Base-by-base conservation (phyloP, 2,797 vertebrate species). In the Parauchenoglanis punctatus region DNA sequence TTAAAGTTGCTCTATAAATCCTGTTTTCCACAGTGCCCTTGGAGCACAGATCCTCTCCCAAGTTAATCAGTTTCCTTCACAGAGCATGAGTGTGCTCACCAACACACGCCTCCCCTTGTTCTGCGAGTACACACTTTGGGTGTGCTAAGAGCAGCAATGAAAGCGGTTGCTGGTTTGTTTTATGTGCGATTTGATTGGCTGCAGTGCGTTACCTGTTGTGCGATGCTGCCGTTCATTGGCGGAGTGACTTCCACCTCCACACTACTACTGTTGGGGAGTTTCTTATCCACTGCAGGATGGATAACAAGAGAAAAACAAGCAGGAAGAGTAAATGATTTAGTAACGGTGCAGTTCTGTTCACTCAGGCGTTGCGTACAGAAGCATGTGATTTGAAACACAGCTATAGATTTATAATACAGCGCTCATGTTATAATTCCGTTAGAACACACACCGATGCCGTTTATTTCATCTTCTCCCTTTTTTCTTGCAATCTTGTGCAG, bases 401-500 rank as follows among this genome's bases (percentile, higher is more conserved):
- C 18, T 44, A 49, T n/a, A 56, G 28, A 7, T 77, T 77, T 28
- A 76, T 28, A 17, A 28, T 4, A 59, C 7, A 59, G 28, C 3
- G 8, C 2, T 52, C 28, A 31, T 77, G 35, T 11, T 6, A 3
- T 58, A 59, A 58, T 80, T 59, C 28, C 12, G 2, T 68, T 54
- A 68, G 7, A 49, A 67, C 67, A 85, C 59, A 94, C 95, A 95
- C 96, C 97, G 87, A 96, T 92, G 85, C 97, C 97, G 7, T 98
- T 98, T 90, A 96, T 96, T 31, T 97, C 97, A 75, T 94, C 96
- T 91, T 97, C 95, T 92, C 97, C 98, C 91, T 97, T 97, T 93
- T 97, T 96, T 94, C 99, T 99, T 89, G 98, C 98, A 40, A 99
- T 98, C 94, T 97, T 98, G 94, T 99, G 97, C 81, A 99, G 97